A percentile compares a stretch with the other conserved stretches of the same genome.
These are phyloP conservation scores for Eurosta solidaginis DNA, from an alignment of 1,140 invertebrate genomes.

Conservation along the genomic window DNA sequence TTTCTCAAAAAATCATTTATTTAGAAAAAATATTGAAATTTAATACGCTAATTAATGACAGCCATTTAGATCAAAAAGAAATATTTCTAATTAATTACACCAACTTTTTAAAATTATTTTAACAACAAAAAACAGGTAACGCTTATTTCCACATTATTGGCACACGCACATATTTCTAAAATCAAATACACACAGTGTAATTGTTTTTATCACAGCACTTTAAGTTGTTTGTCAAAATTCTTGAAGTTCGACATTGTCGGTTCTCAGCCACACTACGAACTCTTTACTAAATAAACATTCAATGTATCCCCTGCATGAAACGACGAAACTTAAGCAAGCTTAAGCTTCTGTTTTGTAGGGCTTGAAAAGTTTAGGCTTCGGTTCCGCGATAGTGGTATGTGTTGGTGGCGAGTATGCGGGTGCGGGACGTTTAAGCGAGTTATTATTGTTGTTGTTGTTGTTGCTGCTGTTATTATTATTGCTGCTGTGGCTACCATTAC, in stretches of 20 bases:
- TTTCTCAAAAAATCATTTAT: too few species aligned
- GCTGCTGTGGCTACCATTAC: background rate
- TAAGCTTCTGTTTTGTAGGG: constrained; percentile 71
- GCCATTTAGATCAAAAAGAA: too few species aligned
- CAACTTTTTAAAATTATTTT: too few species aligned
- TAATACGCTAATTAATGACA: too few species aligned
- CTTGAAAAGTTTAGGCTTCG: constrained; percentile 70
- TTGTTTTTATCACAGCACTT: too few species aligned
- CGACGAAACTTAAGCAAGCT: background rate
- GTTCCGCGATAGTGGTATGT: constrained; percentile 49
- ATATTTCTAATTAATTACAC: too few species aligned
- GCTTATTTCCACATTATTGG: too few species aligned
- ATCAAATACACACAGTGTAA: too few species aligned
- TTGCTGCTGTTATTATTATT: constrained; percentile 41
- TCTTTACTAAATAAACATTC: background rate
- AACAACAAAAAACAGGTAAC: too few species aligned
- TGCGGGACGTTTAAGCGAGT: constrained; percentile 46
- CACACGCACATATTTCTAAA: too few species aligned
- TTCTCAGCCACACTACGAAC: background rate
- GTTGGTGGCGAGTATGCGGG: constrained; percentile 45
- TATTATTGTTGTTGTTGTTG: constrained; percentile 38
- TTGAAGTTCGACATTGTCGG: background rate
- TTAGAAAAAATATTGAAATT: too few species aligned
- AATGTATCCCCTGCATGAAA: background rate
- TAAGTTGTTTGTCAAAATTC: too few species aligned